Base-by-base conservation (phyloP, 2,888 invertebrate species). In the Drosophila nr. perissopoda region DNA sequence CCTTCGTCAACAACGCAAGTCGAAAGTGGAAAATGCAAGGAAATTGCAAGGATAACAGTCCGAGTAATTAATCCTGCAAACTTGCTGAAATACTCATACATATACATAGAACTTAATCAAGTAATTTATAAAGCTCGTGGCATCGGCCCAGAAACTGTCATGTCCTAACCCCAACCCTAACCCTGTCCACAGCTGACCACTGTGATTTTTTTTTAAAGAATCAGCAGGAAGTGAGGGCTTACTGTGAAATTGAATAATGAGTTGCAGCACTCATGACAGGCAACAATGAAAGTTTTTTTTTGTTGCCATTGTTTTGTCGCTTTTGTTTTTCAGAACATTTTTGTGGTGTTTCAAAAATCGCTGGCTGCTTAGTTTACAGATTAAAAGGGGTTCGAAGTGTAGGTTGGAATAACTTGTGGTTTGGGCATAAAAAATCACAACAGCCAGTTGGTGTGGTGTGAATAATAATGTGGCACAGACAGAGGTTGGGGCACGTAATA, bases 231-330 rank as follows among this genome's bases (percentile, higher is more conserved):
- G 61, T 46, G 61, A 27, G 31, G 34, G 18, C 38, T 27, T 58
- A 74, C 78, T 88, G 89, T 86, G 89, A 88, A 87, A 88, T 89
- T 88, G 87, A 88, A 87, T 88, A 88, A 88, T 88, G 88, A 90
- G 90, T 76, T 74, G 74, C 75, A 53, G 67, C 73, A 71, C 81
- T 81, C 76, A 79, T 77, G 83, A 81, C 83, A 65, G 70, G 68
- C 78, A 88, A 88, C 86, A 81, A 87, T 79, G 73, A 83, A 86
- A 83, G 72, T 86, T 84, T 76, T 65, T n/a, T 52, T 33, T 54
- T 54, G 13, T 18, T 25, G 62, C 60, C 75, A 58, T 71, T 73
- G 66, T 73, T 70, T 80, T 80, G 77, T 65, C 66, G 68, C 78
- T 54, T 60, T 61, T 78, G 68, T 72, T 76, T 60, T 57, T 66